These are phyloP conservation scores for Zapornia atra DNA, from an alignment of 2,113 vertebrate species.

Conservation along the genomic window DNA sequence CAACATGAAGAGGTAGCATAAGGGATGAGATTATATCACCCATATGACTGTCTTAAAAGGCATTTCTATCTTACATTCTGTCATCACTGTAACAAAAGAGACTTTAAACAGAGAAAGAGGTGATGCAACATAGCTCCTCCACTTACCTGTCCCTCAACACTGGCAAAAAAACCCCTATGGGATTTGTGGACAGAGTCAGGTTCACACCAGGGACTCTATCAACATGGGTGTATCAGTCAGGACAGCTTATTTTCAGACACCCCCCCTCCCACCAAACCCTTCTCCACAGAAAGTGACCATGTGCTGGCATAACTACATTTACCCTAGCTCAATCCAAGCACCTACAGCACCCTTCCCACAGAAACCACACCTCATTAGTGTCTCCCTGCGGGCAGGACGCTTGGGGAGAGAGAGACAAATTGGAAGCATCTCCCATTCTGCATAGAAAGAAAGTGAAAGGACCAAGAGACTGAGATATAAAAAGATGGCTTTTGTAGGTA, in stretches of 20 bases:
- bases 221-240: not conserved
- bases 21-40: not conserved
- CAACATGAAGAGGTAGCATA: not conserved
- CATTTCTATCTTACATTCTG: not conserved
- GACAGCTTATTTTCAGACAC: not conserved
- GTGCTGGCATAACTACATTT: not conserved
- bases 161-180: not conserved
- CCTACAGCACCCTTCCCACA: not conserved
- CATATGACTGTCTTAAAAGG: not conserved
- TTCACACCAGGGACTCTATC: not conserved
- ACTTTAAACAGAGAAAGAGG: not conserved
- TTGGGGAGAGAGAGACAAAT: not conserved
- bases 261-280: not conserved
- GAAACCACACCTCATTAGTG: not conserved
- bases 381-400: not conserved
- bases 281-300: not conserved
- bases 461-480: not conserved
- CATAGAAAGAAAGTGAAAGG: conserved; percentile 32
- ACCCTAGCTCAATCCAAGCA: not conserved
- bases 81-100: not conserved
- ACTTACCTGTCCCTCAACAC: not conserved
- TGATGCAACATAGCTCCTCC: not conserved
- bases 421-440: not conserved
- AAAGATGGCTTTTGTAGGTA: conserved; percentile 21
- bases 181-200: not conserved